phyloP scores from a whole-genome alignment of 1,140 invertebrate genomes.

The Bradysia coprophila region DNA sequence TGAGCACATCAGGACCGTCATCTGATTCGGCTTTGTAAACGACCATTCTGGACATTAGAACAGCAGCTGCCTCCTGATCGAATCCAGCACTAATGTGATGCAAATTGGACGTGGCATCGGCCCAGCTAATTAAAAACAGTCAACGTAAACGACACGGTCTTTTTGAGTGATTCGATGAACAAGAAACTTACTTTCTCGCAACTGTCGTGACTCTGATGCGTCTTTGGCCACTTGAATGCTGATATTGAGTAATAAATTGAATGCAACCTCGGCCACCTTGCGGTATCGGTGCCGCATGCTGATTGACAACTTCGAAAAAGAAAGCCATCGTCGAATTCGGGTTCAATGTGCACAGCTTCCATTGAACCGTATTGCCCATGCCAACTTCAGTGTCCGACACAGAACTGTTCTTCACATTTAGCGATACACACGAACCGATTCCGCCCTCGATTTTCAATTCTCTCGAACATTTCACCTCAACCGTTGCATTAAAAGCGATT shows the following conservation, averaged over 20 bases:
- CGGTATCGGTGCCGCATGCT: conserved; percentile 86
- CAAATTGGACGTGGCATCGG: conserved; percentile 57
- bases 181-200: conserved; percentile 62
- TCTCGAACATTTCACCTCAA: conserved; percentile 88
- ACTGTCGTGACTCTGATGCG: conserved; percentile 93
- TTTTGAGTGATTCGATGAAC: conserved; percentile 1
- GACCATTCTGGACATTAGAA: conserved; percentile 91
- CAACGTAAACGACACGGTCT: not conserved
- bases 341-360: conserved; percentile 93
- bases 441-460: conserved; percentile 77
- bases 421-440: conserved; percentile 89
- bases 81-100: conserved; percentile 82
- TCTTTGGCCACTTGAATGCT: conserved; percentile 91
- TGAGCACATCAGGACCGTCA: conserved; percentile 88
- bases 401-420: conserved; percentile 73
- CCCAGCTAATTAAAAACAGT: conserved; percentile 40
- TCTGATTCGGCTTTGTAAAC: conserved; percentile 92
- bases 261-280: conserved; percentile 91
- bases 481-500: conserved; percentile 94
- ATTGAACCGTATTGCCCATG: conserved; percentile 91
- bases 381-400: conserved; percentile 96
- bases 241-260: conserved; percentile 97
- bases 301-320: conserved; percentile 95
- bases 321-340: conserved; percentile 84
- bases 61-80: conserved; percentile 94